These are phyloP conservation scores for Microcebus ravelobensis DNA, from an alignment of 2,113 vertebrate species.

Conservation along the genomic window DNA sequence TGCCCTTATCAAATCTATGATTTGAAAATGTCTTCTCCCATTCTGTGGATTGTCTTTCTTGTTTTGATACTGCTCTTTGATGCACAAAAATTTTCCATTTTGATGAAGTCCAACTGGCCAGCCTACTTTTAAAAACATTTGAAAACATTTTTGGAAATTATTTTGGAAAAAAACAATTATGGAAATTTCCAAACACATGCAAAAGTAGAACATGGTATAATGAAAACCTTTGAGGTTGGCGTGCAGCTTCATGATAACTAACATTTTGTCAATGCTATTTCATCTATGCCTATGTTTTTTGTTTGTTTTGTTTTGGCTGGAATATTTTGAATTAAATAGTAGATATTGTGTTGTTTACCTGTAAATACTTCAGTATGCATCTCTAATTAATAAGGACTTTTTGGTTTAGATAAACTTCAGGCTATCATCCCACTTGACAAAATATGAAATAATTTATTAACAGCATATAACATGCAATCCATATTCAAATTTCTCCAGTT, in stretches of 20 bases:
- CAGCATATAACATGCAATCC: background rate
- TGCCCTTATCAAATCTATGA: background rate
- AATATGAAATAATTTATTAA: background rate
- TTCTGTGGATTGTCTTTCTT: background rate
- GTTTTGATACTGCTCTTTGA: background rate
- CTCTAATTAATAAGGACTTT: background rate
- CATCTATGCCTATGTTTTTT: background rate
- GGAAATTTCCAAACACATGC: background rate
- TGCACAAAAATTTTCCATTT: background rate
- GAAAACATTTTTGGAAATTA: too few species aligned
- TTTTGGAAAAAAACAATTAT: background rate
- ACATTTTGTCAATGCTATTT: background rate
- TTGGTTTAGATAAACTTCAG: background rate
- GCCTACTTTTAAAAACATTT: background rate
- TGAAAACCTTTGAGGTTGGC: background rate
- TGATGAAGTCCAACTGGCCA: background rate
- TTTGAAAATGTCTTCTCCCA: background rate
- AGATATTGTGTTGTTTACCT: background rate
- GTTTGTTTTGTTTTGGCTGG: background rate
- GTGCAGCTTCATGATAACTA: background rate
- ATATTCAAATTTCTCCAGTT: background rate
- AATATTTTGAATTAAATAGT: slow-evolving; percentile 29
- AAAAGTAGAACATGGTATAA: background rate
- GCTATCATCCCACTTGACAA: background rate
- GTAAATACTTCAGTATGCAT: background rate